Evolutionary conservation across 2,113 vertebrate genomes (phyloP).

Genomic region (Eudyptes chrysolophus): DNA sequence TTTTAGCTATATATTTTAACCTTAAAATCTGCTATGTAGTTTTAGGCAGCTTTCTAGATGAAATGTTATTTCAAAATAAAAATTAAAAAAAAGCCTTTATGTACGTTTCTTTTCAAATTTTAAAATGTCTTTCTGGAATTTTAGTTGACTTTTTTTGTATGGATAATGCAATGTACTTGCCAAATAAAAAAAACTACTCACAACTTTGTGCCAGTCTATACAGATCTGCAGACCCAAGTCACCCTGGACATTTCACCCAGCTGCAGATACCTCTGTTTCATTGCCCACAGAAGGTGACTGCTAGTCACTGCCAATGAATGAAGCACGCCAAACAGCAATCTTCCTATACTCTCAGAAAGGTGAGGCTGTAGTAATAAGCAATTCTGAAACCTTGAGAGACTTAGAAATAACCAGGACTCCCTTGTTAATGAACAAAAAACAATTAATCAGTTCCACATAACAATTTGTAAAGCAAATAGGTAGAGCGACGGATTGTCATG

Average conservation of each 20-base stretch:
- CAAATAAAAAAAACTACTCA: neutral
- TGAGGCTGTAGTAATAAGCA: neutral
- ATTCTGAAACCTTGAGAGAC: neutral
- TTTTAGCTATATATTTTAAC: slow-evolving; percentile 5
- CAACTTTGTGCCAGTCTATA: neutral
- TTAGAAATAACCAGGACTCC: neutral
- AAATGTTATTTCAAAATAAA: neutral
- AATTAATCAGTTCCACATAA: neutral
- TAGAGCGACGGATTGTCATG: neutral
- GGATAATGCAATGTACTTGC: neutral
- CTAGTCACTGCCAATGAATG: neutral
- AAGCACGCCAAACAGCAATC: neutral
- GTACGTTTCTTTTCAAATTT: neutral
- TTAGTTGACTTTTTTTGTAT: neutral
- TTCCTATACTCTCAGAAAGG: neutral
- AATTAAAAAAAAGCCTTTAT: neutral
- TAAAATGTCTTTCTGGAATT: neutral
- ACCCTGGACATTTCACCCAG: neutral
- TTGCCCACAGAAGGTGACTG: neutral
- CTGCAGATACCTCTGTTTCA: neutral
- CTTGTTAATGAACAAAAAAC: neutral
- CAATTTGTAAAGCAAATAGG: neutral
- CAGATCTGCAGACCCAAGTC: neutral
- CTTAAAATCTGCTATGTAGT: neutral
- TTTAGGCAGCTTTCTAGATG: neutral